Base-by-base conservation (phyloP, 2,113 vertebrate genomes). In the Psammodynastes pulverulentus region DNA sequence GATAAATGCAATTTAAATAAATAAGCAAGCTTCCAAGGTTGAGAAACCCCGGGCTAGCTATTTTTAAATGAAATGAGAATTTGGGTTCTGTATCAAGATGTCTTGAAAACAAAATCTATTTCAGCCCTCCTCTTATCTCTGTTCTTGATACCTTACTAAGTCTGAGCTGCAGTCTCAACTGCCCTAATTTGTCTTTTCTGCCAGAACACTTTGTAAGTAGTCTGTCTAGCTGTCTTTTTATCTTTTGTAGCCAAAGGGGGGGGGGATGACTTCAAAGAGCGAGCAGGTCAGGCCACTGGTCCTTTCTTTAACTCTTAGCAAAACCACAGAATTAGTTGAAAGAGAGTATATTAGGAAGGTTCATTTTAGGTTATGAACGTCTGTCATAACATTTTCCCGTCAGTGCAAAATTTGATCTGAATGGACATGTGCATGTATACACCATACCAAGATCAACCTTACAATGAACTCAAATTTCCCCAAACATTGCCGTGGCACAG, bases 181-280 rank as follows among this genome's bases (percentile, higher is more conserved):
- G 92, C 91, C 94, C 95, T 96, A 96, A 97, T 97, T 97, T 97
- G 96, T 96, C 96, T 93, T 86, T 90, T 96, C 95, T 96, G 95
- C 94, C 95, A 96, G 95, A 96, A 95, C 96, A 97, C 96, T 97
- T 97, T 97, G 96, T 97, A 96, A 96, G 96, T 95, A 96, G 95
- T 96, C 95, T 84, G 84, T 91, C 54, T 87, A 17, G 62, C 72
- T 95, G 93, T 93, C 92, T 95, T 95, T 97, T 97, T 92, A 92
- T 92, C 96, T 97, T 96, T 96, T 95, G 93, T 96, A 94, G 91
- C 94, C 90, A 92, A 91, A 94, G 43, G 3, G 15, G 3, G 15
- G 62, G 49, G 89, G 94, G 95, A 94, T 94, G 95, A 96, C 95
- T 95, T 96, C 94, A 94, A 86, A 95, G 93, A 39, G 34, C 92